Evolutionary conservation across 2,888 invertebrate species (phyloP), one percentile per base, ranked within the genome.

Genomic region (Lamproptera curius): DNA sequence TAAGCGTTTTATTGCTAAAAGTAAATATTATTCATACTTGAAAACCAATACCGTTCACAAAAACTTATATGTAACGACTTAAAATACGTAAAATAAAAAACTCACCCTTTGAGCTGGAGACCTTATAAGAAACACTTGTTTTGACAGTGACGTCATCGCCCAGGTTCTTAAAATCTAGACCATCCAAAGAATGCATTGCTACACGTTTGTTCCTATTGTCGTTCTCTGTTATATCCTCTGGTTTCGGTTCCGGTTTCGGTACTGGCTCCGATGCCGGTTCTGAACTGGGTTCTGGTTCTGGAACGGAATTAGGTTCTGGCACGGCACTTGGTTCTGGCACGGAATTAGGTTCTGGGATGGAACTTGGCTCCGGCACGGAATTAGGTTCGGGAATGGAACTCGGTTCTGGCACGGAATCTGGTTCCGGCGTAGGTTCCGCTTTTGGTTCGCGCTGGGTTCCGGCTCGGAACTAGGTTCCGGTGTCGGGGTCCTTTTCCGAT

Each of bases 111-210:
- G 86, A 83, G 53, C 79, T 89, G 63, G 94, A 94, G 53, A 95
- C 93, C 71, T 92, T 90, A 71, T 92, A 95, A 0, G 94, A 94
- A 2, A 95, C 92, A 65, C 94, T 94, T 0, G 94, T 95, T 62
- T 94, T 93, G 9, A 94, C 93, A 0, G 92, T 91, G 16, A 93
- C 92, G 33, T 92, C 93, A 45, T 90, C 79, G 16, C 89, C 88
- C 8, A 87, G 70, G 31, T 85, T 80, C 51, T 82, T 83, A 26
- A 88, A 83, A 52, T 85, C 82, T 11, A 87, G 67, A 16, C 85
- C 87, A 40, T 86, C 84, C 2, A 79, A 44, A 0, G 83, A 74
- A 59, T 86, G 86, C 67, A 83, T 83, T 0, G 90, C 90, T 0
- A 90, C 89, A 37, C 91, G 76, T 53, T 91, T 90, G 26, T 91